Base-by-base conservation (phyloP, 2,888 invertebrate species). In the Agriopis aurantiaria region DNA sequence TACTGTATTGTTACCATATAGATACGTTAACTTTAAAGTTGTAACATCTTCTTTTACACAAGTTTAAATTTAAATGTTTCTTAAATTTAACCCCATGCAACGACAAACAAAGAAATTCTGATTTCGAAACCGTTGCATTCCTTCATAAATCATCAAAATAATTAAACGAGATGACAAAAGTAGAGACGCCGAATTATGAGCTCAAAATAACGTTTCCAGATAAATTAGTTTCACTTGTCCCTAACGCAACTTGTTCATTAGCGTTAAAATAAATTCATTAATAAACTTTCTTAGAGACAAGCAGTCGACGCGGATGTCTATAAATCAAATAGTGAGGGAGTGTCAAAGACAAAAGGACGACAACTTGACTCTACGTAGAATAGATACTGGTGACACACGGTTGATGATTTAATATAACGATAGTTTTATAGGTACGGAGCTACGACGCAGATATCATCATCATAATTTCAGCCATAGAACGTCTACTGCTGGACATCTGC, bases 191-290 rank as follows among this genome's bases (percentile, higher is more conserved):
- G 72, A 71, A 68, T 69, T 71, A 88, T 82, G 79, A 85, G 78
- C 87, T 84, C 82, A 85, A 88, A 92, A 91, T 89, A 91, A 85
- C 84, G 82, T 81, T 88, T 87, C 84, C 85, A 91, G 88, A 92
- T 93, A 89, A 90, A 90, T 91, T 89, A 86, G 88, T 88, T 91
- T 88, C 88, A 93, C 93, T 93, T 93, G 93, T 92, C 88, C 83
- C 81, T 81, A 92, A 90, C 89, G 91, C 85, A 88, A 90, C 86
- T 93, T 90, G 91, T 93, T 94, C 93, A 93, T 94, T 94, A 93
- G 89, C 88, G 91, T 92, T 93, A 90, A 92, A 93, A 94, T 93
- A 92, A 93, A 93, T 92, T 93, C 93, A 93, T 94, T 94, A 93
- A 94, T 93, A 92, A 92, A 89, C 86, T 83, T 80, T 82, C 76